Percentiles rank a stretch among this genome's conserved stretches.
Conservation (phyloP, 2,113 vertebrate genomes). For the Orycteropus afer region DNA sequence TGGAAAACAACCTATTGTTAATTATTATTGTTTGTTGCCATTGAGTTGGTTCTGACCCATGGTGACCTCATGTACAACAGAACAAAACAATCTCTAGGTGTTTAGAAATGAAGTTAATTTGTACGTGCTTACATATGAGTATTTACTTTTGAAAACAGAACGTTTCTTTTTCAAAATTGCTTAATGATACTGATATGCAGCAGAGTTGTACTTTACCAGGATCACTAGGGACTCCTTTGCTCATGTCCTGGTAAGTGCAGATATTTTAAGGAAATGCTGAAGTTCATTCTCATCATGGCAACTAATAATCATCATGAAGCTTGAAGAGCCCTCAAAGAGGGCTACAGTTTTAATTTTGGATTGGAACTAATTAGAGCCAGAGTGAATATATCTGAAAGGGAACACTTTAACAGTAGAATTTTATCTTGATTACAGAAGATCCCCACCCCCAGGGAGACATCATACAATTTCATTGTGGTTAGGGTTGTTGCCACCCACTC, state of each 20-base stretch:
- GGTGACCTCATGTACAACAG: too few relatives aligned
- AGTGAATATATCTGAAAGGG: conserved; percentile 51
- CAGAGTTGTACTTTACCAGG: too few relatives aligned
- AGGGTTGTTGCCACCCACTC: neutral
- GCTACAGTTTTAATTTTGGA: conserved; percentile 53
- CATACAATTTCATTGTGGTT: neutral
- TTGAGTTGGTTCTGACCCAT: neutral
- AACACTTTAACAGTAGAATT: neutral
- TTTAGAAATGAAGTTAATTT: neutral
- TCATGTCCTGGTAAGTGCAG: neutral
- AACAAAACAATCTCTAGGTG: neutral
- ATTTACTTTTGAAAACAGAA: too few relatives aligned
- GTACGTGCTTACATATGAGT: neutral
- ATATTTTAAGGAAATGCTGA: neutral
- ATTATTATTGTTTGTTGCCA: too few relatives aligned
- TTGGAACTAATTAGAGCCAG: conserved; percentile 51
- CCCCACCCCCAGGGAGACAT: neutral
- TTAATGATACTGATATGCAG: neutral
- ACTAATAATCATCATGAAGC: conserved; percentile 49
- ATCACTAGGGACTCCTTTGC: neutral
- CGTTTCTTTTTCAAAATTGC: neutral
- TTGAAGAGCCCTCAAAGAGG: conserved; percentile 59
- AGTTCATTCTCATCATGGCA: conserved; percentile 62
- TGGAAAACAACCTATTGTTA: neutral
- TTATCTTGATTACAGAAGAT: conserved; percentile 39